Conservation (phyloP, 2,113 vertebrate genomes). For the Gymnocephalus cernua region DNA sequence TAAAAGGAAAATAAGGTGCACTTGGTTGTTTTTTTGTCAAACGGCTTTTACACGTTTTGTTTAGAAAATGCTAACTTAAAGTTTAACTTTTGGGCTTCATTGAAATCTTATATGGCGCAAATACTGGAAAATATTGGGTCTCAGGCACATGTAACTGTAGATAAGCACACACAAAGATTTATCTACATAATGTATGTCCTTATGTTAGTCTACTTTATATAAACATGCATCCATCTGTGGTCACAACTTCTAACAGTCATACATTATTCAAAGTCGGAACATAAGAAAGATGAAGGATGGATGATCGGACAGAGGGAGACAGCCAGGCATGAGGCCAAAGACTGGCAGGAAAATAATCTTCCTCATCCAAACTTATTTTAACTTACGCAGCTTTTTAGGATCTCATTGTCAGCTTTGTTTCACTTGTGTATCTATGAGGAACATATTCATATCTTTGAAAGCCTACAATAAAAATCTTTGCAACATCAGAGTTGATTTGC, state of each 20-base stretch:
- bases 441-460: conserved; percentile 20
- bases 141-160: not conserved
- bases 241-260: not conserved
- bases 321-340: not conserved
- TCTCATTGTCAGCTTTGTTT: conserved; percentile 35
- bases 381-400: conserved; percentile 7
- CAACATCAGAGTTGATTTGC: conserved; percentile 34
- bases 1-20: not conserved
- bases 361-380: conserved; percentile 9
- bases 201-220: no score
- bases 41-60: not conserved
- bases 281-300: not conserved
- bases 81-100: not conserved
- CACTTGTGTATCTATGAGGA: not conserved
- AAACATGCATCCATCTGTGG: not conserved
- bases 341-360: conserved; percentile 26
- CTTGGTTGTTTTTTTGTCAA: not conserved
- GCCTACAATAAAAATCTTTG: conserved; percentile 7
- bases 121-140: not conserved
- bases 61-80: not conserved
- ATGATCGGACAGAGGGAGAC: not conserved
- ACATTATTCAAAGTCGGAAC: not conserved
- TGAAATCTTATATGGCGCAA: not conserved
- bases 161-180: not conserved
- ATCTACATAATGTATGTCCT: not conserved